These are phyloP conservation scores for Pelodiscus sinensis DNA, from an alignment of 2,113 vertebrate genomes.

Conservation along the genomic window DNA sequence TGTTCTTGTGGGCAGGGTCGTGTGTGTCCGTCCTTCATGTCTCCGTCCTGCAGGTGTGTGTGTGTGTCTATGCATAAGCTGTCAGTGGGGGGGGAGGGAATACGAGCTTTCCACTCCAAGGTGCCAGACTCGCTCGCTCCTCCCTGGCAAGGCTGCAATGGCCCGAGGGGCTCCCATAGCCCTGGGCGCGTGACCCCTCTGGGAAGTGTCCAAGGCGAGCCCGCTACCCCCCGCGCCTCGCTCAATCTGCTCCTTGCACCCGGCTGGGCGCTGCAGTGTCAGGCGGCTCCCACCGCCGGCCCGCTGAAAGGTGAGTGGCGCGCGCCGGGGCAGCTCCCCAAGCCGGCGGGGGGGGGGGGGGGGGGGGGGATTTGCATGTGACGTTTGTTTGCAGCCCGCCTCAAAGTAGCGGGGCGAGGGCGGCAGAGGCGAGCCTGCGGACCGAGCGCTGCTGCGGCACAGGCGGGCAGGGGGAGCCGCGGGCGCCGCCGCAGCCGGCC, in stretches of 20 bases:
- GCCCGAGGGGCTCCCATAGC: background rate
- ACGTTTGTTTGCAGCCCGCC: conserved; percentile 63
- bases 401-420: background rate
- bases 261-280: no score
- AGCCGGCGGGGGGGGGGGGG: conserved; percentile 37
- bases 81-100: background rate
- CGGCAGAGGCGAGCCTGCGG: background rate
- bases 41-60: no score
- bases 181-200: background rate
- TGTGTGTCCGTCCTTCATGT: no score
- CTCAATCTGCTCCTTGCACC: no score
- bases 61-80: background rate
- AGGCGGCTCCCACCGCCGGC: no score
- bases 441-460: background rate
- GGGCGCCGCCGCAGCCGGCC: conserved; percentile 46
- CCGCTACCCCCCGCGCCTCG: background rate
- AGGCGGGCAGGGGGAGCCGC: background rate
- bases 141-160: background rate
- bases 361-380: conserved; percentile 49
- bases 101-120: background rate
- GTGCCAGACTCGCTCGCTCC: background rate
- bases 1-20: no score
- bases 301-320: background rate
- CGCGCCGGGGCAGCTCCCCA: background rate
- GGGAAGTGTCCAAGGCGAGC: background rate